Evolutionary conservation across 1,140 invertebrate species (phyloP).

Genomic region (Mactra quadrangularis): DNA sequence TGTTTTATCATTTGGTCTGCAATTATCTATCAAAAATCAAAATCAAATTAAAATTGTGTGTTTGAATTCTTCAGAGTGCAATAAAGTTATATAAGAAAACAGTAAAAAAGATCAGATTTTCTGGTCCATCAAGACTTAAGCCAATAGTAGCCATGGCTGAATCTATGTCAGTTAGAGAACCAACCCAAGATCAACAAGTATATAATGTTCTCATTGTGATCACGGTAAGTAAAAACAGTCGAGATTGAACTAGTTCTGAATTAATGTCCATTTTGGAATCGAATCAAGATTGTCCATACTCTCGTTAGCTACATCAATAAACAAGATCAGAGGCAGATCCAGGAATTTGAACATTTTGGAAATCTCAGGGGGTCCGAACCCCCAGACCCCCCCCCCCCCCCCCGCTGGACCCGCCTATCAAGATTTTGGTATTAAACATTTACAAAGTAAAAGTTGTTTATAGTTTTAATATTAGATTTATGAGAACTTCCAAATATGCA

Average conservation of each 20-base stretch:
- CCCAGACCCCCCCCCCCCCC: too few species aligned
- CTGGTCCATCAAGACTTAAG: constrained; percentile 71
- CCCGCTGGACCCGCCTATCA: too few species aligned
- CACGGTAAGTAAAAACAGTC: constrained; percentile 74
- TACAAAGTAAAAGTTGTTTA: too few species aligned
- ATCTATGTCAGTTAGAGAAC: constrained; percentile 60
- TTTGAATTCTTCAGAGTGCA: constrained; percentile 57
- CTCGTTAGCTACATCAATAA: background rate
- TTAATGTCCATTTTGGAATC: background rate
- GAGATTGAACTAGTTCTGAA: background rate
- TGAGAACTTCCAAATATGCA: too few species aligned
- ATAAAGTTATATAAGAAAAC: constrained; percentile 65
- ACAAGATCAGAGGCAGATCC: background rate
- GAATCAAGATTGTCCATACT: background rate
- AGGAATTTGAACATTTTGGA: background rate
- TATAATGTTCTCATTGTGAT: constrained; percentile 72
- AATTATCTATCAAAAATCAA: too few species aligned
- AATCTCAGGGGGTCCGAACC: too few species aligned
- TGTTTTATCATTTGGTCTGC: too few species aligned
- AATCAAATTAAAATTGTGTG: too few species aligned
- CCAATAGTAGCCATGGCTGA: constrained; percentile 70
- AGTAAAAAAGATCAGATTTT: constrained; percentile 63
- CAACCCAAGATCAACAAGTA: constrained; percentile 63
- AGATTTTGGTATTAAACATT: too few species aligned
- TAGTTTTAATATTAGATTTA: too few species aligned